phyloP scores from a whole-genome alignment of 1,140 invertebrate genomes.

The Bombus balteatus region DNA sequence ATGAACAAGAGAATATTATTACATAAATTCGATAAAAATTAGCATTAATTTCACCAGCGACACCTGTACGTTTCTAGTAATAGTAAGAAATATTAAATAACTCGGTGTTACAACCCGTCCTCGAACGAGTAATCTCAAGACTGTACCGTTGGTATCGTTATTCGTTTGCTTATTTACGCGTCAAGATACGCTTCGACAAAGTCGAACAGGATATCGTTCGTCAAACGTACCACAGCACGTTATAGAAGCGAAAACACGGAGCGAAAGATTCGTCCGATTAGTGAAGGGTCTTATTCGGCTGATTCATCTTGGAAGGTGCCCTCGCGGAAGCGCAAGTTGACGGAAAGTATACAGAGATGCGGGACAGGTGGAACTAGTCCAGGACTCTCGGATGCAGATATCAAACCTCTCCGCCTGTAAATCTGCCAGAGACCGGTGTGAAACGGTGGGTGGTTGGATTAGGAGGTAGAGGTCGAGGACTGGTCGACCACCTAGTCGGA shows the following conservation, averaged over 20 bases:
- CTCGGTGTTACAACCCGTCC: too few species aligned
- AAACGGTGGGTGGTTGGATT: constrained; percentile 66
- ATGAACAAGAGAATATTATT: too few species aligned
- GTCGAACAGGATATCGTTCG: background rate
- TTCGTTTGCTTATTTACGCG: background rate
- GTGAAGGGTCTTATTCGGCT: background rate
- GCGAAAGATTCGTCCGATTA: constrained; percentile 14
- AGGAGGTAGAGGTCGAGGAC: constrained; percentile 69
- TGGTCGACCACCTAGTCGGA: constrained; percentile 71
- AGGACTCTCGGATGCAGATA: constrained; percentile 64
- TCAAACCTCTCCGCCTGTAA: constrained; percentile 62
- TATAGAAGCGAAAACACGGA: background rate
- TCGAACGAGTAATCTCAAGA: background rate
- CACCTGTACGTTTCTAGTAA: too few species aligned
- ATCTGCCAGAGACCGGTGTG: constrained; percentile 69
- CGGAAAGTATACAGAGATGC: constrained; percentile 41
- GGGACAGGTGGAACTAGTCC: constrained; percentile 62
- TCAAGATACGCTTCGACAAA: background rate
- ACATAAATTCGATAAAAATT: too few species aligned
- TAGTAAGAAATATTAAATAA: too few species aligned
- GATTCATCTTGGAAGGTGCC: constrained; percentile 5
- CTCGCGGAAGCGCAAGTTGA: constrained; percentile 28
- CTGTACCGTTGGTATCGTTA: background rate
- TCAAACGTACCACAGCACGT: background rate
- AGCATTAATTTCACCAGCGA: too few species aligned